Evolutionary conservation across 2,888 invertebrate genomes (phyloP).

Genomic region (Pristionchus arcanus): DNA sequence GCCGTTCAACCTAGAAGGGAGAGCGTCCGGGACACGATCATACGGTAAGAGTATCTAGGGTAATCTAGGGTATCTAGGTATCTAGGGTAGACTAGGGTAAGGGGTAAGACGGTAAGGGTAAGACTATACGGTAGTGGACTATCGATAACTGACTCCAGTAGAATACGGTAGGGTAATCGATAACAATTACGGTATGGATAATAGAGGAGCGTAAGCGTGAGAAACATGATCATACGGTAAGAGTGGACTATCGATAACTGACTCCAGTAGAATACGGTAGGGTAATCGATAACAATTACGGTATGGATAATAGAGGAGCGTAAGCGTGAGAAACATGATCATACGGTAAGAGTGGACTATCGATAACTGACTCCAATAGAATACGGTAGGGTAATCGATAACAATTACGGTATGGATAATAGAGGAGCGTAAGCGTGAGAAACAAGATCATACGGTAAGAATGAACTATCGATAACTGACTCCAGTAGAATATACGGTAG

Average conservation of each 20-base stretch:
- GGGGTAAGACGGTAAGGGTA: background rate
- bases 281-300: background rate
- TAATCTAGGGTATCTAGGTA: no score
- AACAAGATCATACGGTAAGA: background rate
- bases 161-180: background rate
- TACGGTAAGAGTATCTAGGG: slow-evolving; percentile 31
- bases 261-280: background rate
- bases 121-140: background rate
- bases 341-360: background rate
- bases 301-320: background rate
- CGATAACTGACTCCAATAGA: no score
- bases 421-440: background rate
- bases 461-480: no score
- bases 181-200: background rate
- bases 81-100: background rate
- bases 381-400: background rate
- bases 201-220: background rate
- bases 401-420: no score
- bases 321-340: background rate
- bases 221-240: background rate
- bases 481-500: background rate
- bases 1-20: slow-evolving; percentile 31
- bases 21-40: slow-evolving; percentile 53
- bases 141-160: background rate
- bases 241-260: background rate